These are phyloP conservation scores for Pemphigus obesinymphae DNA, from an alignment of 1,140 invertebrate genomes.

Conservation along the genomic window DNA sequence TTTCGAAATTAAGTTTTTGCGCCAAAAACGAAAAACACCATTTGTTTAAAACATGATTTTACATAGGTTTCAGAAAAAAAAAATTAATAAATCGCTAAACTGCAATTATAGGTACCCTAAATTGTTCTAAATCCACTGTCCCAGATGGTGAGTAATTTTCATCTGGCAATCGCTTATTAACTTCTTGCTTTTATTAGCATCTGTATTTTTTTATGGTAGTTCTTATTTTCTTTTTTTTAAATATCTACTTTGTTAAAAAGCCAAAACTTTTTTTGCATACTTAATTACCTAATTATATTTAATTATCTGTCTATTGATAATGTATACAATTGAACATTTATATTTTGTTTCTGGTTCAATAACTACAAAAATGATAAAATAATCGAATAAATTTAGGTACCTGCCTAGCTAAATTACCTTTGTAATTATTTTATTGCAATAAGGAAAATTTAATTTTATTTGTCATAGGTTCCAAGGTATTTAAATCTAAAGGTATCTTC, in stretches of 20 bases:
- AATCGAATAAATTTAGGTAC: background rate
- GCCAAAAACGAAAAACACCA: no score
- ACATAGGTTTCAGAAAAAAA: no score
- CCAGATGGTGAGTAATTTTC: slow-evolving; percentile 21
- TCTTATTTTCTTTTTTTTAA: background rate
- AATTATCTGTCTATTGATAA: no score
- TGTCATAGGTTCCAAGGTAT: slow-evolving; percentile 28
- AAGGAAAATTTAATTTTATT: background rate
- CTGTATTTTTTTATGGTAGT: background rate
- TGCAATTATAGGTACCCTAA: no score
- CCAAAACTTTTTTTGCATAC: background rate
- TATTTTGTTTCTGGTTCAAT: background rate
- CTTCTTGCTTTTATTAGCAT: slow-evolving; percentile 11
- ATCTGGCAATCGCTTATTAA: slow-evolving; percentile 5
- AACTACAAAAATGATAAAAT: background rate
- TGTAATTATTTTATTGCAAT: background rate
- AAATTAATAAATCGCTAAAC: no score
- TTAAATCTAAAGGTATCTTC: background rate
- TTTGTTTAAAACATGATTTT: no score
- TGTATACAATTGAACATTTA: background rate
- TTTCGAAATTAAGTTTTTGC: no score
- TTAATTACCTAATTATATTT: background rate
- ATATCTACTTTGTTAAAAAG: no score
- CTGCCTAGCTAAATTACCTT: no score
- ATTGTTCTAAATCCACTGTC: slow-evolving; percentile 18